Conservation (phyloP, 1,140 invertebrate genomes). For the Schlechtendalia chinensis region DNA sequence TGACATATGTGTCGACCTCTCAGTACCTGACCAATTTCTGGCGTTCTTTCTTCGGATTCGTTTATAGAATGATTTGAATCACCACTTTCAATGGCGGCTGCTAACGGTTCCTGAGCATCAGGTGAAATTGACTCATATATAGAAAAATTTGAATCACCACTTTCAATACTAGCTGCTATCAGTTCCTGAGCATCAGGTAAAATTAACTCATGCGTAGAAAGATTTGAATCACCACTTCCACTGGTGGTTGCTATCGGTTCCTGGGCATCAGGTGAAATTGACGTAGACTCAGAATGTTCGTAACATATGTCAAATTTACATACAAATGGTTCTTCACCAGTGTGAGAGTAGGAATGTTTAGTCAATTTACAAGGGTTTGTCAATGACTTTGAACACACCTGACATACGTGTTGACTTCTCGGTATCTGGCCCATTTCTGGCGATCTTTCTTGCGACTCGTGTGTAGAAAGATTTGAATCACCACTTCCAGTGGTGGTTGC, state of each 20-base stretch:
- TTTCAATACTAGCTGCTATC: neutral
- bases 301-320: conserved; percentile 57
- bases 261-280: too few species aligned
- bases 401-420: conserved; percentile 51
- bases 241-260: too few species aligned
- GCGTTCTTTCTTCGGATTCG: neutral
- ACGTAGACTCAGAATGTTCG: neutral
- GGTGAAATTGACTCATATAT: neutral
- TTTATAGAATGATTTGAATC: neutral
- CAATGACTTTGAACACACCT: conserved; percentile 51
- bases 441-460: neutral
- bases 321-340: conserved; percentile 67
- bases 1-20: conserved; percentile 51
- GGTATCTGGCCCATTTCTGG: conserved; percentile 11
- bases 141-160: neutral
- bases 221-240: too few species aligned
- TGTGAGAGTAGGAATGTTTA: conserved; percentile 58
- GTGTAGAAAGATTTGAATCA: neutral
- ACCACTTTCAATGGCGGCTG: neutral
- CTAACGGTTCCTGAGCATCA: conserved; percentile 6
- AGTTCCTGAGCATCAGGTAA: neutral
- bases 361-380: conserved; percentile 53
- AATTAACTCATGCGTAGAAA: too few species aligned
- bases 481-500: neutral
- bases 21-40: conserved; percentile 9